Evolutionary conservation across 2,113 vertebrate species (phyloP), one percentile per base, ranked within the genome.

Genomic region (Sterna hirundo): DNA sequence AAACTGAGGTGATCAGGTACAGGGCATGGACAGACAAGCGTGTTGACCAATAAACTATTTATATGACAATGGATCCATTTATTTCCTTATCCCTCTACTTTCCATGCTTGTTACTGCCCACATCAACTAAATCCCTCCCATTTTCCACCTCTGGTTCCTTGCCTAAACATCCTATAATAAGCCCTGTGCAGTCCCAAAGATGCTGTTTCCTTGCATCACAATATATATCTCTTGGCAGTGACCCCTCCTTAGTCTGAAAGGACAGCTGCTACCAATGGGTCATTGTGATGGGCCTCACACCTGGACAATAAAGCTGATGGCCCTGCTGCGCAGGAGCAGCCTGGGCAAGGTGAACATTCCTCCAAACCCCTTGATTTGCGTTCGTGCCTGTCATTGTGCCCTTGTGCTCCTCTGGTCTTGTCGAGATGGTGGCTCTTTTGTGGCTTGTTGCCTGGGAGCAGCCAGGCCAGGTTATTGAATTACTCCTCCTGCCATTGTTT

Each of bases 241-340:
- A 83, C 4, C 1, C 7, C 1, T 0, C 1, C 2, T 23, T 68
- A 62, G 8, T 64, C 42, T 83, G 42, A 83, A 54, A 29, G 42
- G 5, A 51, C 19, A 72, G 16, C 26, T 87, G 27, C 7, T 74
- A 32, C 14, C 1, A 2, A 10, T 46, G 11, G 10, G 22, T 69
- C 26, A 34, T 27, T 60, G 8, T 27, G 47, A 46, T 5, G 1
- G 7, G 7, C 40, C 46, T 83, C 26, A 64, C 2, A 3, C 29
- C 10, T 42, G 21, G 12, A 29, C 20, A 60, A 34, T 0, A 1
- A 44, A 72, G 30, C 11, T 7, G 0, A 40, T 60, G 40, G 14
- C 19, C 77, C 20, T 49, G 9, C n/a, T 49, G 25, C 10, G 6
- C n/a, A 54, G 18, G 20, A 54, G 20, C 2, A 0, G 4, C 4